These are phyloP conservation scores for Eumacrocentrus americanus DNA, from an alignment of 2,888 invertebrate species.

Conservation along the genomic window DNA sequence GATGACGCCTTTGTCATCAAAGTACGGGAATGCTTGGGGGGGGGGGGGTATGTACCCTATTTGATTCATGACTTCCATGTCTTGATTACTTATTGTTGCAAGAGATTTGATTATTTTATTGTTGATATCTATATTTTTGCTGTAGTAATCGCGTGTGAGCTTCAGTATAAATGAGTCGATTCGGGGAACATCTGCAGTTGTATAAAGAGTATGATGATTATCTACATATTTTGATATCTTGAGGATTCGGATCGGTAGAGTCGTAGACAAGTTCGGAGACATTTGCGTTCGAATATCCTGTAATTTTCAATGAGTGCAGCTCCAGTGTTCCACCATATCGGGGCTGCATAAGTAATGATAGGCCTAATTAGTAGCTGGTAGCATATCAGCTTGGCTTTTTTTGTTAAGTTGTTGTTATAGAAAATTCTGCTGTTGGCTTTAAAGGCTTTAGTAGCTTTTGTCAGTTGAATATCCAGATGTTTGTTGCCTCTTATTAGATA, in stretches of 20 bases:
- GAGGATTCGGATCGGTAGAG: background rate
- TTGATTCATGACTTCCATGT: background rate
- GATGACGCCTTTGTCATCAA: background rate
- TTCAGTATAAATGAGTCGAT: background rate
- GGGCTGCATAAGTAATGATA: constrained; percentile 16
- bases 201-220: background rate
- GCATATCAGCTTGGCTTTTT: constrained; percentile 21
- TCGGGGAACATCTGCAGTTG: background rate
- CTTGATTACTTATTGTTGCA: background rate
- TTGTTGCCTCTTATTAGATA: constrained; percentile 23
- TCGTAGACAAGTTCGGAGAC: background rate
- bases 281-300: background rate
- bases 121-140: background rate
- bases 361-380: constrained; percentile 18
- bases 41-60: background rate
- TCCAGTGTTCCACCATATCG: background rate
- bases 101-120: background rate
- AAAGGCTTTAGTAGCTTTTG: constrained; percentile 19
- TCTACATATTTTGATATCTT: background rate
- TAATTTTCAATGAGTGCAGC: background rate
- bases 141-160: constrained; percentile 12
- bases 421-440: constrained; percentile 16
- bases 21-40: background rate
- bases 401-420: constrained; percentile 13
- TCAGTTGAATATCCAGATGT: constrained; percentile 8